Evolutionary conservation across 2,113 vertebrate genomes (phyloP).

Genomic region (Willisornis vidua): DNA sequence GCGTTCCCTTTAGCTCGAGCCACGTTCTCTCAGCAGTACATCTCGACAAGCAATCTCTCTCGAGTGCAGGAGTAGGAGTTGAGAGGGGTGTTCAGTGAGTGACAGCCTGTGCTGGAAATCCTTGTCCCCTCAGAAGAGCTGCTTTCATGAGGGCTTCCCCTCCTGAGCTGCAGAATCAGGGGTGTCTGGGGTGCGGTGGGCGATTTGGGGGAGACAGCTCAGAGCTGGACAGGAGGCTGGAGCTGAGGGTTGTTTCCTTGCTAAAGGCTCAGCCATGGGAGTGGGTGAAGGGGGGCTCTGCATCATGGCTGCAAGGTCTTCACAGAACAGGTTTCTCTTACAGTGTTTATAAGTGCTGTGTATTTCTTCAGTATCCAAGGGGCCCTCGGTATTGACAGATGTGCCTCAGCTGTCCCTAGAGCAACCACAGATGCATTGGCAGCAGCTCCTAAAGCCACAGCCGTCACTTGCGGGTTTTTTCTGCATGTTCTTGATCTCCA

Average conservation of each 20-base stretch:
- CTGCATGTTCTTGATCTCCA: not conserved
- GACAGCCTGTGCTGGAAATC: not conserved
- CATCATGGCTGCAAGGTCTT: not conserved
- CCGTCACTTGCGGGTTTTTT: not conserved
- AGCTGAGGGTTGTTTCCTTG: not conserved
- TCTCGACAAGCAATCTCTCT: not conserved
- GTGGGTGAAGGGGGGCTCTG: not conserved
- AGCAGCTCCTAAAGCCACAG: constrained; percentile 15
- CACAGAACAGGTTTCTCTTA: not conserved
- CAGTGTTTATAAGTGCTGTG: not conserved
- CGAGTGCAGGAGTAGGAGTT: not conserved
- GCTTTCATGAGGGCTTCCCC: not conserved
- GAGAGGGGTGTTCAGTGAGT: not conserved
- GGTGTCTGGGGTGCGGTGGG: not conserved
- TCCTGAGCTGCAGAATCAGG: not conserved
- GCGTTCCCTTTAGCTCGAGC: not conserved
- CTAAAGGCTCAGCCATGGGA: not conserved
- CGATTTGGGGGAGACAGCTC: not conserved
- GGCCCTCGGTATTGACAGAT: not conserved
- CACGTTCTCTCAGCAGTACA: not conserved
- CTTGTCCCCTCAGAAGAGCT: not conserved
- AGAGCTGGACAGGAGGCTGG: not conserved
- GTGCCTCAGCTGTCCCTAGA: not conserved
- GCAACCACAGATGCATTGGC: not conserved
- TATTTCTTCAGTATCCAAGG: not conserved